Base-by-base conservation (phyloP, 1,140 invertebrate species). In the Zaprionus capensis region DNA sequence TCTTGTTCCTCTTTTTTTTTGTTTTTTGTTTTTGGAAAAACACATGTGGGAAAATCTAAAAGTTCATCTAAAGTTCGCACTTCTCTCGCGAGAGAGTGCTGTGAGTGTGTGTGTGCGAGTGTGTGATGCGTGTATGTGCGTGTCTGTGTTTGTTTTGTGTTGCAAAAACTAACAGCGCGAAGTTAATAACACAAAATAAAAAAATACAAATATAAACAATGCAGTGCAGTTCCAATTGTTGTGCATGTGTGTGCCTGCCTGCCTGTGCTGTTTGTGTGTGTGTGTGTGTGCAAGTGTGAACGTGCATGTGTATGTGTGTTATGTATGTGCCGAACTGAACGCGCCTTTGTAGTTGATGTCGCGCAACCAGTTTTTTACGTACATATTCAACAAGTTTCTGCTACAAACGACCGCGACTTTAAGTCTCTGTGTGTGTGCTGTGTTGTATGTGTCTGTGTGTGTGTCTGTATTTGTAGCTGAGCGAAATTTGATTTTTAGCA, bases 321-420 rank as follows among this genome's bases (percentile, higher is more conserved):
- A 46, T 46, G 73, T 68, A 59, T 76, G 70, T 77, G 67, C 38
- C 36, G 61, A 69, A 68, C 41, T 69, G 76, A 69, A 75, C 65
- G 66, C 67, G 67, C 72, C 68, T 71, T 69, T 77, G 68, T 80
- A 56, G 62, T 62, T 72, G 69, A 68, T 77, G 70, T 76, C 74
- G 75, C 75, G 65, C 75, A 78, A 80, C 78, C 76, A 78, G 78
- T 80, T 80, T 78, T 80, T 58, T 69, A 77, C 74, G 44, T 77
- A 65, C 72, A 76, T 76, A 81, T 79, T 81, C 79, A 81, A 81
- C 79, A 81, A 81, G 79, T 81, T 81, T 81, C 76, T 81, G 78
- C 76, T 78, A 78, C 77, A 80, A 73, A 61, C 67, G 67, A 63
- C 62, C 34, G 72, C 61, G 68, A 62, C 41, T 70, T 62, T 56